Conservation (phyloP, 2,888 invertebrate genomes). For the Adelphocoris suturalis region DNA sequence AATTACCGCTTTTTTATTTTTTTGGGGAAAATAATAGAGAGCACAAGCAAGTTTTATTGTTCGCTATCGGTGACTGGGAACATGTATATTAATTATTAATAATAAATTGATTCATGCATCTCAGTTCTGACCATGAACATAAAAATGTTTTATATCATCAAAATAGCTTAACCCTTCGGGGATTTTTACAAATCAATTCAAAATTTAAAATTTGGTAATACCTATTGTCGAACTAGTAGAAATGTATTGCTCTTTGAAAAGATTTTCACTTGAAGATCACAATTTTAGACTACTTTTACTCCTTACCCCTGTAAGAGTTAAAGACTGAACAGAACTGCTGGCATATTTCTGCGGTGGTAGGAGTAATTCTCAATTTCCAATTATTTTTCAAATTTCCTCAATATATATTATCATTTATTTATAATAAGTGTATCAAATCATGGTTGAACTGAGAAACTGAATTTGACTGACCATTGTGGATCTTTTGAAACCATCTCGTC, state of each 20-base stretch:
- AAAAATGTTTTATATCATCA: background rate
- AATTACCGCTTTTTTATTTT: constrained; percentile 1
- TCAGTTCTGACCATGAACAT: constrained; percentile 61
- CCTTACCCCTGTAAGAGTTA: background rate
- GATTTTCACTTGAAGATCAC: background rate
- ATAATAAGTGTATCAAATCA: constrained; percentile 36
- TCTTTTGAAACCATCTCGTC: background rate
- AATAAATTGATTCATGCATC: constrained; percentile 44
- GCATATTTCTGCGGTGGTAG: background rate
- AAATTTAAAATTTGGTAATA: background rate
- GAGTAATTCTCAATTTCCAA: background rate
- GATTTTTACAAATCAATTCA: background rate
- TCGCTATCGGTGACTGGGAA: constrained; percentile 67
- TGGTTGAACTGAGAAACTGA: constrained; percentile 65
- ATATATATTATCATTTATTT: background rate
- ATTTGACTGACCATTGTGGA: constrained; percentile 59
- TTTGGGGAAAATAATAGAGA: constrained; percentile 23
- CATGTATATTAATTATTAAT: constrained; percentile 66
- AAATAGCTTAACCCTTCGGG: background rate
- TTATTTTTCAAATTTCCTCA: background rate
- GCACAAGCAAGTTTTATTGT: constrained; percentile 62
- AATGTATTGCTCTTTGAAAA: background rate
- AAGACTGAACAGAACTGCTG: background rate
- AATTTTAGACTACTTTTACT: background rate
- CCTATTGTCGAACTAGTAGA: background rate